Base-by-base conservation (phyloP, 2,113 vertebrate species). In the Calonectris borealis region DNA sequence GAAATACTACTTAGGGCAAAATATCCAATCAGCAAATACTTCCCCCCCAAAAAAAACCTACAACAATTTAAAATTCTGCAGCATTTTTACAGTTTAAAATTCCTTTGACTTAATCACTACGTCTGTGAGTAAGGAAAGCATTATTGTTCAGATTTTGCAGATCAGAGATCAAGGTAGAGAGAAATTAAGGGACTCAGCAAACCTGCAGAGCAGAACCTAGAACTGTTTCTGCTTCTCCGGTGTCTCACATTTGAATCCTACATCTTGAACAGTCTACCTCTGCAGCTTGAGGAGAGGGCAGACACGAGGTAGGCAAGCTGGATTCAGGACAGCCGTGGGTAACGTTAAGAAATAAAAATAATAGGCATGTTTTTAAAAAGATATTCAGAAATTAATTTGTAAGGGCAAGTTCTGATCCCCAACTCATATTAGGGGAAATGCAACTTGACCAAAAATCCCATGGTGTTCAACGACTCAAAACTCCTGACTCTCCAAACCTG, bases 41-140 rank as follows among this genome's bases (percentile, higher is more conserved):
- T 36, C 6, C 12, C 15, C 3, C 20, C 6, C 1, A 58, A n/a
- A 51, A 9, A 7, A 71, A 27, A 0, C 12, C 10, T 2, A 13
- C 20, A 34, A 22, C 1, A 66, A 31, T 46, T 75, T 19, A 32
- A 91, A 70, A 4, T 71, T 66, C 4, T 38, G 16, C 16, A 73
- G 7, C 10, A 46, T 54, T 72, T 65, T 69, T 40, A 42, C n/a
- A 21, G 15, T 58, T 69, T 69, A 46, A 32, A 77, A 55, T 65
- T 55, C 25, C 10, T 66, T 44, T 61, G 4, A 65, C 21, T 83
- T 55, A 36, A 57, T 38, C 21, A 24, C 5, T 64, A 7, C 2
- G 3, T 19, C 29, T 69, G 8, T 40, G 25, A 80, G 44, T 25
- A 89, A 93, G 2, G 8, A 68, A 91, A 86, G 1, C 18, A 11